Evolutionary conservation across 2,797 vertebrate genomes (phyloP).

Genomic region (Tragopan temminckii): DNA sequence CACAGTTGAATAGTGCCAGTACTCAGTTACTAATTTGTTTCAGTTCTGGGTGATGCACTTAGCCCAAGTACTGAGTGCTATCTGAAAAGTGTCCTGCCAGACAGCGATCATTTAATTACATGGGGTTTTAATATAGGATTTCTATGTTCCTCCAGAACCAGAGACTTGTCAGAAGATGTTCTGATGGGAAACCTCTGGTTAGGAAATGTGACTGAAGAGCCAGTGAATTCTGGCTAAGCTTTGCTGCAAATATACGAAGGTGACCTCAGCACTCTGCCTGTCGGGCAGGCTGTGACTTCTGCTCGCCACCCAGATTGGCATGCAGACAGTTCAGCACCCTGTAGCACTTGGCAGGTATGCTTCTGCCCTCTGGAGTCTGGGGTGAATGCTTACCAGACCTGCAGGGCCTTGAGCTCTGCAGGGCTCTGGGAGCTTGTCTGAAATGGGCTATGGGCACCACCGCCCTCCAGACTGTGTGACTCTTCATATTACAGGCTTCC

Average conservation of each 20-base stretch:
- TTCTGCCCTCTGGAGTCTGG: background rate
- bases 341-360: background rate
- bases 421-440: background rate
- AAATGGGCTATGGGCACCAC: accelerated
- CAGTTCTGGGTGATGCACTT: background rate
- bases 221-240: background rate
- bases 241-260: background rate
- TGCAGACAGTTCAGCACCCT: background rate
- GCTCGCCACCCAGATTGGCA: background rate
- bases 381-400: background rate
- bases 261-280: background rate
- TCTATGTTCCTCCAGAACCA: background rate
- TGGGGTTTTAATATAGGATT: background rate
- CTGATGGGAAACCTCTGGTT: background rate
- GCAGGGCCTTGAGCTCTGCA: background rate
- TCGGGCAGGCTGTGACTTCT: background rate
- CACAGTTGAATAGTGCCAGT: background rate
- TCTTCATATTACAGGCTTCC: background rate
- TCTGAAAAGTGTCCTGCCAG: background rate
- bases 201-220: background rate
- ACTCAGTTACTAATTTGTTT: background rate
- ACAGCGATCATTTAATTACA: background rate
- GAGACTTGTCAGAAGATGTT: background rate
- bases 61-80: background rate
- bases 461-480: accelerated